phyloP scores from a whole-genome alignment of 2,888 invertebrate genomes.

The Isotomurus palustris region DNA sequence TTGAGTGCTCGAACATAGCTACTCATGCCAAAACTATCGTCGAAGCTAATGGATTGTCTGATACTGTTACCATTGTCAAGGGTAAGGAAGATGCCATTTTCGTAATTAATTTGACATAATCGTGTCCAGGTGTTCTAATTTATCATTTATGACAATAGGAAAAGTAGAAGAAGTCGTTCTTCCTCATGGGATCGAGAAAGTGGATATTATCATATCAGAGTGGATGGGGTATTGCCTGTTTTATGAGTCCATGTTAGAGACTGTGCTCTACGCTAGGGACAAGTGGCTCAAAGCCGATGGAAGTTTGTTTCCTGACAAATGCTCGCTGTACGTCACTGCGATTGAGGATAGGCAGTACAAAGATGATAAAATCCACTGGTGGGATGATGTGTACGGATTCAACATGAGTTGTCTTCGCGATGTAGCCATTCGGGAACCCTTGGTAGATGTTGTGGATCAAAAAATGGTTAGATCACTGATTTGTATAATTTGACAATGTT shows the following conservation, averaged over 20 bases:
- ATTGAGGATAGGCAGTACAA: constrained; percentile 98
- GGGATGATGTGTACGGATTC: constrained; percentile 99
- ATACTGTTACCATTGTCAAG: constrained; percentile 77
- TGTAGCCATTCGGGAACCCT: constrained; percentile 95
- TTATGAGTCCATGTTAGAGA: constrained; percentile 99
- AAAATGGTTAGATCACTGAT: no score
- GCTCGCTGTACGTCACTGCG: constrained; percentile 88
- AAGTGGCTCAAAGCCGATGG: constrained; percentile 93
- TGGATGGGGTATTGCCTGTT: constrained; percentile 88
- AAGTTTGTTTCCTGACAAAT: constrained; percentile 86
- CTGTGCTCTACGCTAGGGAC: constrained; percentile 95
- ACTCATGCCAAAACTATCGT: constrained; percentile 95
- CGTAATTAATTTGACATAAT: neutral
- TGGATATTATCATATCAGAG: constrained; percentile 84
- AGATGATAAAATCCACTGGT: constrained; percentile 99
- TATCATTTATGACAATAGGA: constrained; percentile 17
- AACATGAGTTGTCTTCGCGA: constrained; percentile 98
- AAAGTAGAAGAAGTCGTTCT: constrained; percentile 89
- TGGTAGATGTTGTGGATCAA: constrained; percentile 97
- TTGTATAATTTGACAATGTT: constrained; percentile 7
- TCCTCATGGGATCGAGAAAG: constrained; percentile 82
- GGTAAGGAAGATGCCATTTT: constrained; percentile 57
- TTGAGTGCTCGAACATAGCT: constrained; percentile 98
- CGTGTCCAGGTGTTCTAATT: neutral
- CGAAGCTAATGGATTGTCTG: constrained; percentile 73